Conservation (phyloP, 2,113 vertebrate genomes). For the Pelobates fuscus region DNA sequence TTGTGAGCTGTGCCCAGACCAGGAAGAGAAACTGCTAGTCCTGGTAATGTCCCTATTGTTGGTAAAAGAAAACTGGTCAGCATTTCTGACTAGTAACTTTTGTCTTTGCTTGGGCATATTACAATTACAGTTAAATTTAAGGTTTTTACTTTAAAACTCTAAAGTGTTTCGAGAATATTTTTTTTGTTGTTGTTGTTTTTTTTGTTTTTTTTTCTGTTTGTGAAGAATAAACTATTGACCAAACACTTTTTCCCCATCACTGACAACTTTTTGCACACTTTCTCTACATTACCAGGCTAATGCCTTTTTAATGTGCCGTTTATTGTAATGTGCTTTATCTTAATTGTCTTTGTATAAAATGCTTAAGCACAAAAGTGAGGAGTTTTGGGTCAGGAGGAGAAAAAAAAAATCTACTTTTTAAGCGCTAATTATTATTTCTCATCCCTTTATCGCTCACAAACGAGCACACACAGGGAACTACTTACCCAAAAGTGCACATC, state of each 20-base stretch:
- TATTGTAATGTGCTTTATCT: slow-evolving; percentile 45
- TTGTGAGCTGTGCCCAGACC: no score
- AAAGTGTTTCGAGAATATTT: no score
- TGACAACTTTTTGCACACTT: slow-evolving; percentile 35
- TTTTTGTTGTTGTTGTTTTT: background rate
- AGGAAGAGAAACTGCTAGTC: no score
- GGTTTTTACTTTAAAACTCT: no score
- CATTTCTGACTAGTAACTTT: no score
- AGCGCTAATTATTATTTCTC: slow-evolving; percentile 47
- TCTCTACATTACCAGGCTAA: slow-evolving; percentile 34
- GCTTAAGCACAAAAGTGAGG: slow-evolving; percentile 39
- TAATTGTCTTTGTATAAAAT: slow-evolving; percentile 43
- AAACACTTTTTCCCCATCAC: slow-evolving; percentile 5
- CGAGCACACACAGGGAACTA: slow-evolving; percentile 17
- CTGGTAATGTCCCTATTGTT: no score
- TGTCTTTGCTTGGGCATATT: no score
- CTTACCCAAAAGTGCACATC: slow-evolving; percentile 59
- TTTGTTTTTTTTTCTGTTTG: background rate
- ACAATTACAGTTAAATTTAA: no score
- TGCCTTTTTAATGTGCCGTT: slow-evolving; percentile 46
- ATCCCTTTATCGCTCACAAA: slow-evolving; percentile 20
- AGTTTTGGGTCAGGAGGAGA: slow-evolving; percentile 33
- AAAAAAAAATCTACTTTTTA: slow-evolving; percentile 24
- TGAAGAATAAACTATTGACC: slow-evolving; percentile 22
- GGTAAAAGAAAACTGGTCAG: no score